Conservation (phyloP, 1,140 invertebrate species). For the Tetramorium parvispinum region DNA sequence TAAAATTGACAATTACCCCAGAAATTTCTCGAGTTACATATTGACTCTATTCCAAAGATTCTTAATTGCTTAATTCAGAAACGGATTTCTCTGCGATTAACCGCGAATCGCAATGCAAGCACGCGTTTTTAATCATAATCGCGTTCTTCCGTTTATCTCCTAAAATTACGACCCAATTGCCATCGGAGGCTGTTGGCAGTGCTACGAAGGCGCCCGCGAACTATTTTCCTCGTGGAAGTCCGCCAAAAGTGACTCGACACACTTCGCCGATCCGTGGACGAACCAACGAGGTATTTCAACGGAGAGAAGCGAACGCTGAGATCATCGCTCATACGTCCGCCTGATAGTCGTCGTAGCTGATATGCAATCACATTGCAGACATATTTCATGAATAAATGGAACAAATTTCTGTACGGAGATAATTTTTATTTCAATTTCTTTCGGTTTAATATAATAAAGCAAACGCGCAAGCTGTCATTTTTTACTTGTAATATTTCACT, state of each 20-base stretch:
- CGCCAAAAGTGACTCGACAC: slow-evolving; percentile 71
- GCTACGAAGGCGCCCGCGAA: slow-evolving; percentile 57
- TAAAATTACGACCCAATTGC: slow-evolving; percentile 51
- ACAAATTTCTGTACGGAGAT: background rate
- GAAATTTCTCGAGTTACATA: background rate
- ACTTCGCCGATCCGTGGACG: slow-evolving; percentile 48
- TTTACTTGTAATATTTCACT: background rate
- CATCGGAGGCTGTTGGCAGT: slow-evolving; percentile 57
- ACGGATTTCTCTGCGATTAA: background rate
- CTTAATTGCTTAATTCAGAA: slow-evolving; percentile 21
- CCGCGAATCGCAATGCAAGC: background rate
- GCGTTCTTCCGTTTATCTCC: slow-evolving; percentile 10
- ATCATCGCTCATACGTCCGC: slow-evolving; percentile 42
- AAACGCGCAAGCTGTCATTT: background rate
- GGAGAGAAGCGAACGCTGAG: background rate
- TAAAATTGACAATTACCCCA: background rate
- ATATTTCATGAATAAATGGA: slow-evolving; percentile 7
- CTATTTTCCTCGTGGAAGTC: slow-evolving; percentile 71
- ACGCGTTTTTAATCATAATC: slow-evolving; percentile 24
- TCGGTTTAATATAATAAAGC: background rate
- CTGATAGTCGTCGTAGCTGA: background rate
- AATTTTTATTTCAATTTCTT: background rate
- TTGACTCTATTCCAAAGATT: background rate
- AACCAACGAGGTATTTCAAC: slow-evolving; percentile 56
- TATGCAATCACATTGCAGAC: background rate